Percentiles rank a stretch among this genome's conserved stretches.
These are phyloP conservation scores for Metopia argyrocephala DNA, from an alignment of 2,888 invertebrate species.

Conservation along the genomic window DNA sequence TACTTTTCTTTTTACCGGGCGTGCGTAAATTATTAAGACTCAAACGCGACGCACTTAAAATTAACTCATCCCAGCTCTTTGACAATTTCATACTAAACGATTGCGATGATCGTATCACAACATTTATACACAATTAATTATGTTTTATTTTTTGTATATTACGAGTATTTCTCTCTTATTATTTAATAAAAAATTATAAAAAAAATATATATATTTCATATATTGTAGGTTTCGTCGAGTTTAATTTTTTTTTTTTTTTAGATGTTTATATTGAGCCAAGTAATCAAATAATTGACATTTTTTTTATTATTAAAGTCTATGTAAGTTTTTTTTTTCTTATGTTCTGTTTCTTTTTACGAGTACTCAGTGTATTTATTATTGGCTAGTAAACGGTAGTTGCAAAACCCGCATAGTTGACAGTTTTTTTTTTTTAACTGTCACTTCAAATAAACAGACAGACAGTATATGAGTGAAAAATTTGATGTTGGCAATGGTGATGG, in stretches of 20 bases:
- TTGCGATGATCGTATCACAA: slow-evolving; percentile 48
- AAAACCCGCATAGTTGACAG: slow-evolving; percentile 41
- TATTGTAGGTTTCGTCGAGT: too few relatives aligned
- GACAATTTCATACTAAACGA: slow-evolving; percentile 76
- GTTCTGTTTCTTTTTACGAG: slow-evolving; percentile 4
- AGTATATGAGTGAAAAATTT: slow-evolving; percentile 15
- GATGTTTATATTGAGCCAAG: slow-evolving; percentile 4
- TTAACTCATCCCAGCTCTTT: slow-evolving; percentile 78
- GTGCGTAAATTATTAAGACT: slow-evolving; percentile 75
- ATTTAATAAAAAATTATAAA: too few relatives aligned
- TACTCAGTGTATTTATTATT: slow-evolving; percentile 8
- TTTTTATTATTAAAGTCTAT: slow-evolving; percentile 12
- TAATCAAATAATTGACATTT: slow-evolving; percentile 45
- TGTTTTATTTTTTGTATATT: neutral
- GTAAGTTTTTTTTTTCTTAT: slow-evolving; percentile 21
- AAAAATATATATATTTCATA: too few relatives aligned
- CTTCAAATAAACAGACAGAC: slow-evolving; percentile 27
- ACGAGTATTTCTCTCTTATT: too few relatives aligned
- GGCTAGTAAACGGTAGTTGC: slow-evolving; percentile 19
- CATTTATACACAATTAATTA: slow-evolving; percentile 56
- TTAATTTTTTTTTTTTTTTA: neutral
- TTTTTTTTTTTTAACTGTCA: slow-evolving; percentile 23
- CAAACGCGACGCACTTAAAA: slow-evolving; percentile 78
- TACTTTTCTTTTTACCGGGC: slow-evolving; percentile 73
- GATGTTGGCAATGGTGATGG: slow-evolving; percentile 11